Evolutionary conservation across 2,797 vertebrate species (phyloP).

Genomic region (Protosalanx chinensis): DNA sequence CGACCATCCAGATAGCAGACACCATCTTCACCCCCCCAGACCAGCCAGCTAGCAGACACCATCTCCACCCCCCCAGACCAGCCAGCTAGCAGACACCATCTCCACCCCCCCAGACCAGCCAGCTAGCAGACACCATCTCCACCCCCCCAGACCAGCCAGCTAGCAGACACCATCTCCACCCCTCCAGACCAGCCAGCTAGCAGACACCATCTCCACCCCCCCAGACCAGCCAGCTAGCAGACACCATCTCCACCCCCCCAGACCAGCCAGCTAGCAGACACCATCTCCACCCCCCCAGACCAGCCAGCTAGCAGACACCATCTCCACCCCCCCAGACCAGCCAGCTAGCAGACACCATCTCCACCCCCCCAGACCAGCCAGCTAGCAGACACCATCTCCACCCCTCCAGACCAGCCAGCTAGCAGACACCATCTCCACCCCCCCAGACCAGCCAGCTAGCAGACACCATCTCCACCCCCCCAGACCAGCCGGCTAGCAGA

Average conservation of each 20-base stretch:
- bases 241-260: slow-evolving; percentile 26
- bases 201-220: no score
- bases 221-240: neutral
- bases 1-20: slow-evolving; percentile 16
- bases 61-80: neutral
- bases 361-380: neutral
- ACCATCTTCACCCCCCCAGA: no score
- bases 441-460: neutral
- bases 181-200: no score
- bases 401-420: no score
- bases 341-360: neutral
- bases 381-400: no score
- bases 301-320: slow-evolving; percentile 2
- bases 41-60: neutral
- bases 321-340: slow-evolving; percentile 28
- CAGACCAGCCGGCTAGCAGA: neutral
- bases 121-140: no score
- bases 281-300: no score
- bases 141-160: no score
- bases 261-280: neutral
- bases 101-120: slow-evolving; percentile 28
- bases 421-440: no score
- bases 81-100: slow-evolving; percentile 4
- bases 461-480: no score
- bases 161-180: no score